Evolutionary conservation across 2,113 vertebrate species (phyloP), one percentile per base, ranked within the genome.

Genomic region (Scortum barcoo): DNA sequence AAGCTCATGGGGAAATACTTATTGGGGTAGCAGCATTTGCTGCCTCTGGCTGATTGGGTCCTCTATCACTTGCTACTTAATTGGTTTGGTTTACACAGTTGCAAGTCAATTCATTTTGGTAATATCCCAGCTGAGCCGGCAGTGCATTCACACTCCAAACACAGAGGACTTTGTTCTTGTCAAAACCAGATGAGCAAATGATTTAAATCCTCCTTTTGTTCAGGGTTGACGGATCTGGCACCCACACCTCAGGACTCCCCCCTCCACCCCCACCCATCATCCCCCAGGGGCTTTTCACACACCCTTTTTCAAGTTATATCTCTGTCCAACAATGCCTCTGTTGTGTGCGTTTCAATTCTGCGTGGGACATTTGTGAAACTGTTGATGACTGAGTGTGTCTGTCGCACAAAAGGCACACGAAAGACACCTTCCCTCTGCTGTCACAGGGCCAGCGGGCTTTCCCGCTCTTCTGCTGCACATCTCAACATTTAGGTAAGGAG

Each of bases 181-280:
- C 79, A 87, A 89, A 92, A 89, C 78, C 40, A 66, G 85, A 89
- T 83, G 86, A 91, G 87, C 90, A 91, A 86, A 92, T 90, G 68
- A 89, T 92, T 91, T 79, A 88, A 94, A 90, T 91, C 87, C 89
- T 71, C 73, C 81, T 86, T 89, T 92, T 91, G 88, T 91, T 83
- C 67, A 69, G 54, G 62, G 77, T 63, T 89, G 86, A 91, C 81
- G 92, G 88, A 91, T 92, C 68, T 86, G 76, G 77, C 88, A 89
- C 80, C 79, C 61, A 53, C 78, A 88, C 84, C 88, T 88, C 71
- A 83, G 78, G 48, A 80, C 80, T 83, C 61, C 40, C 16, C 54
- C 48, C 30, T 70, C 26, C 5, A 42, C 40, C 48, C 73, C 42
- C 24, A 3, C 5, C 46, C 38, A 19, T 53, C 66, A 30, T 48